These are phyloP conservation scores for Paraescarpia echinospica DNA, from an alignment of 1,140 invertebrate species.

Conservation along the genomic window DNA sequence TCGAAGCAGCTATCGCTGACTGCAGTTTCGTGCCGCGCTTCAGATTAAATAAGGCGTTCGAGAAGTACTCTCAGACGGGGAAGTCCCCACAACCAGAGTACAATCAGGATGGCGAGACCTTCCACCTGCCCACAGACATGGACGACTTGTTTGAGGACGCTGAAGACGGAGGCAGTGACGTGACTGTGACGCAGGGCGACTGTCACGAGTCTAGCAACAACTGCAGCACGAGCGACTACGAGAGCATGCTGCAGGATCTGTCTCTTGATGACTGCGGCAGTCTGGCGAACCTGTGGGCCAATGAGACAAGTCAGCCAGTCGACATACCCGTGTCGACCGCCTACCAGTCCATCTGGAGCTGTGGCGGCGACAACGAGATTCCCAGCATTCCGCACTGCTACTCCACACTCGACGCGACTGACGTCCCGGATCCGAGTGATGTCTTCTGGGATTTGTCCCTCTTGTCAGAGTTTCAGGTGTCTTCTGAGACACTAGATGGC, in stretches of 20 bases:
- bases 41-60: conserved; percentile 59
- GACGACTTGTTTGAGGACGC: not conserved
- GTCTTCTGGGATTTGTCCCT: not conserved
- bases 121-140: not conserved
- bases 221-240: not conserved
- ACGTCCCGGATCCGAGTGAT: not conserved
- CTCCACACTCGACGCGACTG: not conserved
- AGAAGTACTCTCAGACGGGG: conserved; percentile 65
- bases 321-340: not conserved
- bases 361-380: not conserved
- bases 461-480: not conserved
- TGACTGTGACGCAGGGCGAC: not conserved
- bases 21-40: conserved; percentile 62
- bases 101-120: not conserved
- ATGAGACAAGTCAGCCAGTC: not conserved
- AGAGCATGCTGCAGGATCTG: not conserved
- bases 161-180: conserved; percentile 22
- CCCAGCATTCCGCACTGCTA: not conserved
- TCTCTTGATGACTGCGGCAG: not conserved
- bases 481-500: not conserved
- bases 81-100: conserved; percentile 38
- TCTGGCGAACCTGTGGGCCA: not conserved
- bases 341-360: not conserved
- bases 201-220: not conserved
- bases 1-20: not conserved